Evolutionary conservation across 2,113 vertebrate species (phyloP), one percentile per base, ranked within the genome.

Genomic region (Anguilla japonica): DNA sequence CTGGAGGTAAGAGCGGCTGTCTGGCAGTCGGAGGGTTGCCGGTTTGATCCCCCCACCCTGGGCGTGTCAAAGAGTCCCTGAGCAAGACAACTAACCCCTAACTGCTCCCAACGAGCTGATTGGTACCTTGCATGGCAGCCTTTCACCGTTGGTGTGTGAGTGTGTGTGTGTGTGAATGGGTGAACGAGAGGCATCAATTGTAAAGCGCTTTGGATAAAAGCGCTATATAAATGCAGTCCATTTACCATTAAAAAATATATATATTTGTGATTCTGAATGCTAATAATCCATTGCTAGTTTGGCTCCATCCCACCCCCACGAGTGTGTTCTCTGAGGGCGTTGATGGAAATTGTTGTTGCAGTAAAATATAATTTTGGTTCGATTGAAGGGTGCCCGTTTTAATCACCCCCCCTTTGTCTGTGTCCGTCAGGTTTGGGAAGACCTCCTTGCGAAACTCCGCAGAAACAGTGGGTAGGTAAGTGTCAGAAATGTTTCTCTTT

Each of bases 381-480:
- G 41, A 81, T 50, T 91, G 87, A 92, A 91, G 85, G 87, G 83
- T 85, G 82, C 83, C n/a, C 85, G 88, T 87, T 92, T 79, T 94
- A 84, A 94, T 88, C 39, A 85, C 80, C 81, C 5, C 34, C 71
- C 71, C 53, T 75, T 34, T 34, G 6, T 43, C 57, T 86, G 7
- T 95, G 88, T 93, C 90, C 93, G 93, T 87, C 92, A 96, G 95
- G 94, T 92, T 88, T 80, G 90, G 89, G 87, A 90, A 81, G 79
- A 3, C 63, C 40, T 85, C 89, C 43, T 9, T 11, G 63, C 85
- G 88, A 87, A 57, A 81, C 87, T 91, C 89, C 82, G 89, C 88
- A 83, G 71, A 81, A 83, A 67, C 85, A 87, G 85, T 85, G 88
- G 93, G 95, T 95, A 89, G 93, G 95, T 96, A 90, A 95, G 94